Evolutionary conservation across 2,888 invertebrate genomes (phyloP).

Genomic region (Hirudinaria manillensis): DNA sequence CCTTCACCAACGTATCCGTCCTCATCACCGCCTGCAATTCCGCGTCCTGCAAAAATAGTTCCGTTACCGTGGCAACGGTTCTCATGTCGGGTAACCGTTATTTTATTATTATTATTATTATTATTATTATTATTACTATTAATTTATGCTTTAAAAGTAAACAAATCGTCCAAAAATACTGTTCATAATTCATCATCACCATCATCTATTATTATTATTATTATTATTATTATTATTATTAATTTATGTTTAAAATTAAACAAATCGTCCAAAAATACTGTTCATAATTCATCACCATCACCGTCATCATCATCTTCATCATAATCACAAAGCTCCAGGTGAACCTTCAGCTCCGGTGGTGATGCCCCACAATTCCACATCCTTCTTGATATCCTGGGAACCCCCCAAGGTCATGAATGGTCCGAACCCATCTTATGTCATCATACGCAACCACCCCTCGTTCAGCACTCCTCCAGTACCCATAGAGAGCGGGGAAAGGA

Average conservation of each 20-base stretch:
- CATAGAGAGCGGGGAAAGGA: slow-evolving; percentile 47
- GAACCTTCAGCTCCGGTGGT: slow-evolving; percentile 44
- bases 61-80: slow-evolving; percentile 44
- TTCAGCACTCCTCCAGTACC: slow-evolving; percentile 48
- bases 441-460: slow-evolving; percentile 47
- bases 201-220: background rate
- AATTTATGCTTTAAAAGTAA: too few species aligned
- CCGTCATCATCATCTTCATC: background rate
- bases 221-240: background rate
- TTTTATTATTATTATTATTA: background rate
- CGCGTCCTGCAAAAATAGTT: slow-evolving; percentile 52
- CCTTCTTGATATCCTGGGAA: slow-evolving; percentile 47
- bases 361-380: slow-evolving; percentile 46
- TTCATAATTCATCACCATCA: background rate
- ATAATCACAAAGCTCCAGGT: slow-evolving; percentile 44
- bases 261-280: too few species aligned
- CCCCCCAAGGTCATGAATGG: slow-evolving; percentile 49
- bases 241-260: too few species aligned
- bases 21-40: slow-evolving; percentile 48
- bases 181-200: background rate
- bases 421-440: slow-evolving; percentile 47
- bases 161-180: too few species aligned
- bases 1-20: slow-evolving; percentile 48
- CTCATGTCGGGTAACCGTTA: slow-evolving; percentile 43
- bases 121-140: background rate